A percentile compares a stretch with the other conserved stretches of the same genome.
Evolutionary conservation across 2,797 vertebrate species (phyloP).

Genomic region (Platyrinchus mystaceus): DNA sequence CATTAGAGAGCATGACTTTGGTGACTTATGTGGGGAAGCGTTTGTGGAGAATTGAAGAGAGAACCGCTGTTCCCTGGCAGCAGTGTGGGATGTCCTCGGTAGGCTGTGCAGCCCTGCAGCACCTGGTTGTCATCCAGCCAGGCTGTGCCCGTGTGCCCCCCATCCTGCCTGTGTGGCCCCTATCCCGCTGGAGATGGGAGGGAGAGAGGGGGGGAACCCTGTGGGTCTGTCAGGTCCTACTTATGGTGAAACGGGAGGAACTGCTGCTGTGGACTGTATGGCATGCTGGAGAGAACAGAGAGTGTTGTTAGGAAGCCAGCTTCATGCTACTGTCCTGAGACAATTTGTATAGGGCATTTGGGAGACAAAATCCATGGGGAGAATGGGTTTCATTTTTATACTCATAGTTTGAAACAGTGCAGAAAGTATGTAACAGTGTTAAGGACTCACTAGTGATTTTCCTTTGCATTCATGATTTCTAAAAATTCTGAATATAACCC

Average conservation of each 20-base stretch:
- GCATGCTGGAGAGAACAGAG: not conserved
- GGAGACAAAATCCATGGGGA: not conserved
- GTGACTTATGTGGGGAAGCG: not conserved
- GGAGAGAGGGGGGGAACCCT: fast-evolving
- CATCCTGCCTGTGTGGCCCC: too few species aligned
- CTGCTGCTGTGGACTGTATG: not conserved
- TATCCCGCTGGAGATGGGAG: fast-evolving
- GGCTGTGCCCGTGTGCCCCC: fast-evolving
- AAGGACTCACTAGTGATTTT: not conserved
- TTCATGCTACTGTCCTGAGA: fast-evolving
- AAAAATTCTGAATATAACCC: not conserved
- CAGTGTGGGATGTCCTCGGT: fast-evolving
- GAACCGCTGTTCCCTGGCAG: not conserved
- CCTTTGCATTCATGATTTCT: not conserved
- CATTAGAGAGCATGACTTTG: fast-evolving
- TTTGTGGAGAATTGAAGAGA: not conserved
- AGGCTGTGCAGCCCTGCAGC: not conserved
- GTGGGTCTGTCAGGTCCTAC: not conserved
- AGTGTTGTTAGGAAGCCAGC: not conserved
- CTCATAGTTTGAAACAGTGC: not conserved
- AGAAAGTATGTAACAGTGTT: not conserved
- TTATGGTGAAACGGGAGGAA: fast-evolving
- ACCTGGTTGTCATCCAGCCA: fast-evolving
- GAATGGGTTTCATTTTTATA: not conserved
- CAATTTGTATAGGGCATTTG: not conserved